Evolutionary conservation across 2,113 vertebrate genomes (phyloP), one percentile per base, ranked within the genome.

Genomic region (Xerus inauris): DNA sequence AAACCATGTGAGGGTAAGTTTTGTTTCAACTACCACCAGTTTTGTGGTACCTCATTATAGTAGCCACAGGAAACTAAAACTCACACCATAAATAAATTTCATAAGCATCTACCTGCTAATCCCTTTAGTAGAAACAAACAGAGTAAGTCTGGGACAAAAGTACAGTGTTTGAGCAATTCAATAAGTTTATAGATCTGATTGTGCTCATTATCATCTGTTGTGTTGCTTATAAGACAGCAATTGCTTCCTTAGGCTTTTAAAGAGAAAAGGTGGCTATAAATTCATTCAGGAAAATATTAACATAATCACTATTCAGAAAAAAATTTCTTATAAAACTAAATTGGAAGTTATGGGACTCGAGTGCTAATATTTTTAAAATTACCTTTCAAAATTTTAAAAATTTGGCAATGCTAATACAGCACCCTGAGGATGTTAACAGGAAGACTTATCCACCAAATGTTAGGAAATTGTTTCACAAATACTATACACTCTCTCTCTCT

Each of bases 401-500:
- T 71, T 71, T 95, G 57, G 22, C 42, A 87, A 28, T 81, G 62
- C 30, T 89, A 85, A 89, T 38, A 92, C 75, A 75, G 38, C 16
- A n/a, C 57, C 1, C 2, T 71, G 28, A 69, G 38, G 22, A 84
- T 71, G 16, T 81, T 83, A 94, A 81, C 17, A 89, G 30, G 42
- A 88, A 89, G 14, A 1, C 20, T 92, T 76, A 67, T 76, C 49
- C 10, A 16, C 30, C 38, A 76, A 92, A 51, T 76, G 62, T 84
- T 84, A 90, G 59, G 67, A 72, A 80, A 80, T 75, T 84, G 75
- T 90, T 92, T 92, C 42, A 30, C 76, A 94, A 91, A n/a, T n/a
- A n/a, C n/a, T n/a, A n/a, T n/a, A n/a, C n/a, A n/a, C n/a, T n/a
- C n/a, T n/a, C n/a, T n/a, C n/a, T n/a, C n/a, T n/a, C n/a, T n/a